A percentile compares a stretch with the other conserved stretches of the same genome.
These are phyloP conservation scores for Eulacestoma nigropectus DNA, from an alignment of 2,113 vertebrate species.

Conservation along the genomic window DNA sequence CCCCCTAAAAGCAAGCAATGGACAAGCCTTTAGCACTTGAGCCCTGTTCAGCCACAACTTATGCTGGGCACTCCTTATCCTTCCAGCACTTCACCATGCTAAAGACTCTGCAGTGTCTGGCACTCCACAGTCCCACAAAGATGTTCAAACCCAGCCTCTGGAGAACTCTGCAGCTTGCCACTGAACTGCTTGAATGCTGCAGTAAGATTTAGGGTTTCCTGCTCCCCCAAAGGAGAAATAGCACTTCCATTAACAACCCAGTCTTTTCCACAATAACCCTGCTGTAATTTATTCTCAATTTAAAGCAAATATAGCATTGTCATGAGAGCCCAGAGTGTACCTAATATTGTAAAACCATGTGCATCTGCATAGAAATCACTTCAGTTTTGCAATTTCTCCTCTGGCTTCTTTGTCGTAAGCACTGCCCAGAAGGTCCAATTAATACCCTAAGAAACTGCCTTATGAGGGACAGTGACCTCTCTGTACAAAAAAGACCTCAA, in stretches of 20 bases:
- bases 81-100: neutral
- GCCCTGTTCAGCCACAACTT: neutral
- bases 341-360: neutral
- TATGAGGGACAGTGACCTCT: neutral
- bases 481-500: neutral
- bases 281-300: neutral
- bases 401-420: neutral
- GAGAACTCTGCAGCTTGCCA: too few relatives aligned
- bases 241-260: neutral
- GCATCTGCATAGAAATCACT: neutral
- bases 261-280: neutral
- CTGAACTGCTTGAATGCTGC: neutral
- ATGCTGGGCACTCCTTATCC: accelerated
- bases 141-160: neutral
- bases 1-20: neutral
- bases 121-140: neutral
- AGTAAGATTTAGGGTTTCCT: neutral
- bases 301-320: neutral
- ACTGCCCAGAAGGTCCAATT: neutral
- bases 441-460: neutral
- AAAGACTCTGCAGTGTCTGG: neutral
- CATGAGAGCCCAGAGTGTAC: neutral
- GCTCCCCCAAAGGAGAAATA: neutral
- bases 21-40: neutral
- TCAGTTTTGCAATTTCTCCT: neutral